Evolutionary conservation across 92 coral and sea anemone species (phyloP).

Genomic region (Epizoanthus ramosus): DNA sequence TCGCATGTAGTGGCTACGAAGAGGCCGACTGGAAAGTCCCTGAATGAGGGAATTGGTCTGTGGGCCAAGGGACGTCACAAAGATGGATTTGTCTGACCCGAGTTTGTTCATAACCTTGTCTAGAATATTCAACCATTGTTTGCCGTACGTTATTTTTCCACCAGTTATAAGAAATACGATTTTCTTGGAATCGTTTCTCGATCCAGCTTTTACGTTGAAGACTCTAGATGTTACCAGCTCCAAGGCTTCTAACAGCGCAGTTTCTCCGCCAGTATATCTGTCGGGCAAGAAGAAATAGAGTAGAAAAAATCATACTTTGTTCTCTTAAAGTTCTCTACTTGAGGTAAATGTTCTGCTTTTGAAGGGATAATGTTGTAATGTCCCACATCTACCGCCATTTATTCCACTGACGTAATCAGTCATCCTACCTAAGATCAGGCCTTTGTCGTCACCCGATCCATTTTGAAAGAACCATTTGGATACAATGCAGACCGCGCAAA

Average conservation of each 20-base stretch:
- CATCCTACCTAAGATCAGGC: too few relatives aligned
- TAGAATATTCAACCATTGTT: background rate
- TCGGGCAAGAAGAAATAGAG: background rate
- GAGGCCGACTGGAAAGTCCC: conserved; percentile 46
- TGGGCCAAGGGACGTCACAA: conserved; percentile 10
- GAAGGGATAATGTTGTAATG: too few relatives aligned
- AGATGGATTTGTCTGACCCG: background rate
- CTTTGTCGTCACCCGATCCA: too few relatives aligned
- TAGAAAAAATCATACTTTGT: background rate
- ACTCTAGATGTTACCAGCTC: background rate
- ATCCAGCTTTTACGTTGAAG: background rate
- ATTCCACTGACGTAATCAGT: too few relatives aligned
- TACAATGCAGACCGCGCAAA: too few relatives aligned
- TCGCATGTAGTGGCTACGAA: conserved; percentile 34
- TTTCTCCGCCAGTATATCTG: conserved; percentile 19
- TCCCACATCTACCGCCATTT: too few relatives aligned
- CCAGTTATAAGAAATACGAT: conserved; percentile 31
- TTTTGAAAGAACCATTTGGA: too few relatives aligned
- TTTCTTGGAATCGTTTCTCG: conserved; percentile 20
- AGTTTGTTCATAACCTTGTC: background rate
- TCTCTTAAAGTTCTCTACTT: too few relatives aligned
- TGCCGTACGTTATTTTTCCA: background rate
- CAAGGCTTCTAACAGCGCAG: conserved; percentile 20
- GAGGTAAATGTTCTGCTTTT: too few relatives aligned
- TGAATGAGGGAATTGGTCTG: background rate